Evolutionary conservation across 2,797 vertebrate species (phyloP), one percentile per base, ranked within the genome.

Genomic region (Coluber constrictor): DNA sequence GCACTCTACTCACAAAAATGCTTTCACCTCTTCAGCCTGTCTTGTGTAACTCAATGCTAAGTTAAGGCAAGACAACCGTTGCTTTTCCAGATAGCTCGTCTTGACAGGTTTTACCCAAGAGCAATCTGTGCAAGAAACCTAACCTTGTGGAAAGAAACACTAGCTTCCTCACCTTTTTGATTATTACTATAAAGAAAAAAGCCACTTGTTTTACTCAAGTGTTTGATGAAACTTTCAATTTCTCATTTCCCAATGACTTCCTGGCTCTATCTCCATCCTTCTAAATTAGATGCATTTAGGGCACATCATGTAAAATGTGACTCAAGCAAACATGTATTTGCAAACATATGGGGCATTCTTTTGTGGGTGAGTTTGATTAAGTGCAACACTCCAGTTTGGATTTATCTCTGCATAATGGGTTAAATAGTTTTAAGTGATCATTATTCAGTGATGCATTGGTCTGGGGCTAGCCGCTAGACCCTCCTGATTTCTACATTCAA

Each of bases 131-230:
- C 83, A 63, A 56, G 94, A 98, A 97, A 96, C 93, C 92, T 91
- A 94, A 96, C 92, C 95, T 95, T 96, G 97, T 96, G 94, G 94
- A 97, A 95, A 83, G 97, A 98, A 98, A 96, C 93, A 95, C 86
- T 90, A 97, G 95, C 96, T 97, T 96, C 95, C 95, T 96, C 56
- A 93, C 95, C 92, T 95, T 86, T 97, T 94, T 96, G 97, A 47
- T 83, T 47, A 83, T 47, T 97, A 97, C 95, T 96, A 97, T 97
- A 96, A 43, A 61, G 29, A 51, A 16, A 27, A 70, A 66, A 70
- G n/a, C 4, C 57, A 63, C 29, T 63, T 90, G 18, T 63, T 86
- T 89, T 83, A 29, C 3, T 90, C 37, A 86, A 83, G 37, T 23
- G 8, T 90, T 86, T 37, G 16, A 60, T 63, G 57, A 90, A 51